Base-by-base conservation (phyloP, 2,888 invertebrate species). In the Xestoiulus laeticollis region DNA sequence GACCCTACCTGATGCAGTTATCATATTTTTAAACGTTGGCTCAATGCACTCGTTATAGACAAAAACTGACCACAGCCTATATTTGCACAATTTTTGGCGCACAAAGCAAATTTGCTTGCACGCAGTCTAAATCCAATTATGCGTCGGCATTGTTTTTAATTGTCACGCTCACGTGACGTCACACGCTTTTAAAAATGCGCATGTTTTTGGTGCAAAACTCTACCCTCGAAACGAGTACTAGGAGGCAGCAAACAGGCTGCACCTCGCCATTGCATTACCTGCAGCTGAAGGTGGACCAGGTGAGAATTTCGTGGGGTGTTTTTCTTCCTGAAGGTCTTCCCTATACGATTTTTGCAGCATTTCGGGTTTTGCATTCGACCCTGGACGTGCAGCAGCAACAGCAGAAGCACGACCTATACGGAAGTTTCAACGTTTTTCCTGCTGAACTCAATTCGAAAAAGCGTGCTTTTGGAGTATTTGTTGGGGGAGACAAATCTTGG, bases 121-220 rank as follows among this genome's bases (percentile, higher is more conserved):
- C 59, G 59, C 59, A 8, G 22, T n/a, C 59, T 10, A 22, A 22
- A 59, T 59, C 59, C 59, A 59, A 59, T 59, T 53, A 53, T 53
- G 53, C 53, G 53, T 53, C 53, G 53, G 53, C 53, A 53, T 53
- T 59, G 59, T 59, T 59, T 59, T 59, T 59, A 59, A 59, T 59
- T 59, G 59, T 59, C 59, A 59, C 59, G 59, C 22, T n/a, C 19
- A 8, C 59, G 59, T 59, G 59, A 59, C 59, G 59, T 59, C 59
- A 59, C 22, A 22, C n/a, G 48, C 22, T 59, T 38, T 5, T 38
- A 38, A 38, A n/a, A 5, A 38, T 38, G 38, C 38, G 38, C 3
- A 38, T 6, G 22, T 59, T 59, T 59, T 59, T 22, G 5, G 6
- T 59, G 53, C 53, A n/a, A 16, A 53, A 16, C 2, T 4, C 59